These are phyloP conservation scores for Caenorhabditis sp. DNA, from an alignment of 2,888 invertebrate species.

Conservation along the genomic window DNA sequence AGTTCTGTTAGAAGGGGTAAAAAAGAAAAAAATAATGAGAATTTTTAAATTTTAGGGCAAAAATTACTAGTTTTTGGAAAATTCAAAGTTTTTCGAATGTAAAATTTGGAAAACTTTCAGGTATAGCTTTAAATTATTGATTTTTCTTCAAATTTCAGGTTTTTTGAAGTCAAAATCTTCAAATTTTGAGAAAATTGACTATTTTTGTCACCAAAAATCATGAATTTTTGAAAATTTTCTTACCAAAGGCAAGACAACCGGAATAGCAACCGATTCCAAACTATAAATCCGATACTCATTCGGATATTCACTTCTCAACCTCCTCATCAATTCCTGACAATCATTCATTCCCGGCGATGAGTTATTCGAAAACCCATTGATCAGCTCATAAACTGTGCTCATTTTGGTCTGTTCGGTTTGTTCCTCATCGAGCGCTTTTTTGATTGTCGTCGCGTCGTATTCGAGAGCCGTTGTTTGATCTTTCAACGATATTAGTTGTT, in stretches of 20 bases:
- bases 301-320: constrained; percentile 77
- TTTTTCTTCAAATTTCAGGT: background rate
- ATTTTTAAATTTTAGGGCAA: too few species aligned
- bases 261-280: constrained; percentile 83
- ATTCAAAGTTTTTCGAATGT: too few species aligned
- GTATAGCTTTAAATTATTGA: too few species aligned
- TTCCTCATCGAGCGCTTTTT: constrained; percentile 79
- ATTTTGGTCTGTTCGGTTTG: constrained; percentile 80
- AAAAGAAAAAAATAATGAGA: too few species aligned
- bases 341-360: constrained; percentile 74
- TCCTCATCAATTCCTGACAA: constrained; percentile 76
- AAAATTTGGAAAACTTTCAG: too few species aligned
- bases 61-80: too few species aligned
- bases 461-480: constrained; percentile 83
- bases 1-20: too few species aligned
- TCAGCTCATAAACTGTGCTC: constrained; percentile 43
- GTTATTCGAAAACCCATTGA: constrained; percentile 32
- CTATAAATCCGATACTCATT: constrained; percentile 82
- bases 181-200: too few species aligned
- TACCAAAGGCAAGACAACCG: constrained; percentile 82
- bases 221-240: background rate
- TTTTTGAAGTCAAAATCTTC: too few species aligned
- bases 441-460: constrained; percentile 81
- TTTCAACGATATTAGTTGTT: constrained; percentile 73
- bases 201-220: background rate